Evolutionary conservation across 92 coral and sea anemone genomes (phyloP).

Genomic region (Umimayanthus chanpuru): DNA sequence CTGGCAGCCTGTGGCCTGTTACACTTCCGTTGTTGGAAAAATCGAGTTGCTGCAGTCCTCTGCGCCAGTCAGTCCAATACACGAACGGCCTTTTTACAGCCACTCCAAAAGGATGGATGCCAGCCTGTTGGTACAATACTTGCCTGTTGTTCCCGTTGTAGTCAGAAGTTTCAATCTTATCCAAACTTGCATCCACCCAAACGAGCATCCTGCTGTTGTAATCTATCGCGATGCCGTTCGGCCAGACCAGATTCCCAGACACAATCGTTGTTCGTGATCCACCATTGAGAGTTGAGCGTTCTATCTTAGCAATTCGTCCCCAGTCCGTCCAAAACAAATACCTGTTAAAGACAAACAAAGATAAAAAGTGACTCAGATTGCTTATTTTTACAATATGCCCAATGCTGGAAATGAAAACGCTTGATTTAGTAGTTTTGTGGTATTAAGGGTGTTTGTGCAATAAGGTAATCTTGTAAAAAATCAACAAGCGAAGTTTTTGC

Average conservation of each 20-base stretch:
- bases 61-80: constrained; percentile 71
- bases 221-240: constrained; percentile 64
- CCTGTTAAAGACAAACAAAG: not conserved
- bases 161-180: constrained; percentile 56
- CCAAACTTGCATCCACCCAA: constrained; percentile 68
- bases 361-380: too few species aligned
- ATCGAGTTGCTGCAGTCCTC: not conserved
- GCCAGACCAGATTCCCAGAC: constrained; percentile 57
- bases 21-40: not conserved
- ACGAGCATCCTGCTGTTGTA: constrained; percentile 40
- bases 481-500: too few species aligned
- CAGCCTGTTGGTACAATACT: constrained; percentile 27
- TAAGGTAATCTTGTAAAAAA: too few species aligned
- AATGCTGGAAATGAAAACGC: not conserved
- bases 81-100: constrained; percentile 34
- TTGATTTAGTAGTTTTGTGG: not conserved
- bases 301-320: constrained; percentile 59
- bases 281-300: constrained; percentile 59
- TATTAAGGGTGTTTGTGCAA: not conserved
- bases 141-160: constrained; percentile 52
- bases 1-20: not conserved
- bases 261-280: constrained; percentile 52
- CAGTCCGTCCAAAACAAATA: constrained; percentile 71
- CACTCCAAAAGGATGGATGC: constrained; percentile 57
- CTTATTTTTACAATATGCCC: not conserved